A percentile compares a stretch with the other conserved stretches of the same genome.
Conservation (phyloP, 37 sponge, comb jelly and placozoan species). For the Oopsacas minuta region DNA sequence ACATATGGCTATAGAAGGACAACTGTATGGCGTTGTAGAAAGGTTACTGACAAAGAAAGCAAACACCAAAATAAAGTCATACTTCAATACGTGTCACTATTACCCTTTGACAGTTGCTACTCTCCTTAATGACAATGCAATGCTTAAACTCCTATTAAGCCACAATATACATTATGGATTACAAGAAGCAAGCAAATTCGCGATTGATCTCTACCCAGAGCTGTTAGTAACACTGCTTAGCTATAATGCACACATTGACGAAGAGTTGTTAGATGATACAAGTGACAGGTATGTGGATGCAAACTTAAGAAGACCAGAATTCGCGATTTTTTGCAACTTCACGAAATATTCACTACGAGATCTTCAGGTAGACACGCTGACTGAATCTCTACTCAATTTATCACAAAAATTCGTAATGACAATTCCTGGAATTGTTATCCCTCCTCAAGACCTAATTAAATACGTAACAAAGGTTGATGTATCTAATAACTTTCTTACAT, state of each 20-base stretch:
- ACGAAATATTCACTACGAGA: background rate
- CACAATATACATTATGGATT: background rate
- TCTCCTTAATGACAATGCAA: background rate
- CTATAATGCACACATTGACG: background rate
- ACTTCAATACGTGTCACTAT: background rate
- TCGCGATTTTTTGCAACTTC: conserved; percentile 19
- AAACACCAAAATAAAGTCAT: conserved; percentile 3
- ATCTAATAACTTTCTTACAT: conserved; percentile 22
- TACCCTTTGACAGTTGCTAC: background rate
- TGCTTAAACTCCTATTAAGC: background rate
- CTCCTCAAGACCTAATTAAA: background rate
- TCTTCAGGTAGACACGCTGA: background rate
- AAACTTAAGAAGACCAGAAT: background rate
- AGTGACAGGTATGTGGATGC: background rate
- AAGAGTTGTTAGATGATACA: conserved; percentile 5
- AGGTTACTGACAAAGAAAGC: background rate
- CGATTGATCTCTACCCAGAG: background rate
- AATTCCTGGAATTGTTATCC: background rate
- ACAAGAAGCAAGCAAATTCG: conserved; percentile 9
- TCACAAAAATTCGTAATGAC: background rate
- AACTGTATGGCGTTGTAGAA: background rate
- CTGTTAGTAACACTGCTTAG: background rate
- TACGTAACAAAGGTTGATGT: conserved; percentile 42
- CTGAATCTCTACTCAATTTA: background rate
- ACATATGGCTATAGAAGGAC: background rate